These are phyloP conservation scores for Ispidina picta DNA, from an alignment of 2,797 vertebrate genomes.

Conservation along the genomic window DNA sequence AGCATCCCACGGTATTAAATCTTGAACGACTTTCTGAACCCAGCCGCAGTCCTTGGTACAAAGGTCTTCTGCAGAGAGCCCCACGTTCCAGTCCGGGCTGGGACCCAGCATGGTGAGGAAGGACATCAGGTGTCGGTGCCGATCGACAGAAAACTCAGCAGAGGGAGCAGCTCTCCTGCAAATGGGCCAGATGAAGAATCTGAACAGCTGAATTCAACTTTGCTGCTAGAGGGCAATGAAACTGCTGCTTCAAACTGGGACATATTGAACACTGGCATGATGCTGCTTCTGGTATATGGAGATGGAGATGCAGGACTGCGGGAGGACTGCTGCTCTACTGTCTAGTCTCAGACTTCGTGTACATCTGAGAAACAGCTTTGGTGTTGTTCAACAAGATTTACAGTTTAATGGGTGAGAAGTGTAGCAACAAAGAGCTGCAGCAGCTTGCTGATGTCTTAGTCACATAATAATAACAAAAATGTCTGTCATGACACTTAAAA, in stretches of 20 bases:
- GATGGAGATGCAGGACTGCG: neutral
- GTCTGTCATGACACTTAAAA: neutral
- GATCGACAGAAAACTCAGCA: constrained; percentile 97
- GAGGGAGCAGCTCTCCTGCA: constrained; percentile 94
- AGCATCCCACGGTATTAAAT: constrained; percentile 97
- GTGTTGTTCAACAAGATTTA: neutral
- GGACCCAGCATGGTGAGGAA: constrained; percentile 97
- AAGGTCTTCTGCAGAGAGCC: constrained; percentile 93
- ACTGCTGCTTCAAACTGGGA: neutral
- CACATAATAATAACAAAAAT: neutral
- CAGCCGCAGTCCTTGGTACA: constrained; percentile 98
- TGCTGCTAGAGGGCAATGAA: neutral
- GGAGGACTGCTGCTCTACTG: neutral
- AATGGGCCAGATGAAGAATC: neutral
- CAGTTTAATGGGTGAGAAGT: neutral
- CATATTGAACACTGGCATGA: neutral
- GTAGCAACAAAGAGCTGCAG: neutral
- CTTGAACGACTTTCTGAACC: constrained; percentile 92
- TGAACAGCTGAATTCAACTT: neutral
- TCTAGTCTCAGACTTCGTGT: neutral
- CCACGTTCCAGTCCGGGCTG: constrained; percentile 97
- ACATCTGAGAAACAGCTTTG: neutral
- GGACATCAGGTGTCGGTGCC: constrained; percentile 94
- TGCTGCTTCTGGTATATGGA: neutral
- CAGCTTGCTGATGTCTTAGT: neutral